Percentiles rank a stretch among this genome's conserved stretches.
Evolutionary conservation across 2,797 vertebrate species (phyloP).

Genomic region (Pterois miles): DNA sequence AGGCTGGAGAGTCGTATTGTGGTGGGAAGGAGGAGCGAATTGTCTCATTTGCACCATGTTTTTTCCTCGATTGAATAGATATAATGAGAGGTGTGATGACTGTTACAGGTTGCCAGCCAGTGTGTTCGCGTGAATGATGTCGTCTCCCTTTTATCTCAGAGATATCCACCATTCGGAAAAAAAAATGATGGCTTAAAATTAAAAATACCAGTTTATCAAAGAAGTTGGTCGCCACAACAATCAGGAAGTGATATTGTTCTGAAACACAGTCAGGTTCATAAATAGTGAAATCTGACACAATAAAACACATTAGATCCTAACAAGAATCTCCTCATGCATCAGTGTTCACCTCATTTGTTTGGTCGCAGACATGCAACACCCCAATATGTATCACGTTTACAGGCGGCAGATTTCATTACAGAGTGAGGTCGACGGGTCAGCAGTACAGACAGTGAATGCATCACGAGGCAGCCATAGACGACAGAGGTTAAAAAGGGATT

Average conservation of each 20-base stretch:
- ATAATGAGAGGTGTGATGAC: conserved; percentile 39
- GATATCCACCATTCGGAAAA: not conserved
- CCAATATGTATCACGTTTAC: not conserved
- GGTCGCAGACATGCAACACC: not conserved
- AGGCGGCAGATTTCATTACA: conserved; percentile 9
- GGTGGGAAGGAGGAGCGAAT: conserved; percentile 16
- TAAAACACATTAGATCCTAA: not conserved
- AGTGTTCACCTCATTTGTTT: not conserved
- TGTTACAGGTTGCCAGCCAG: conserved; percentile 25
- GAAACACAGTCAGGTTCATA: not conserved
- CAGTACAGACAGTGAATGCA: not conserved
- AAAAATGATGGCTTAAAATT: not conserved
- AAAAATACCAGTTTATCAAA: not conserved
- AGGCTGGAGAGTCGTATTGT: conserved; percentile 8
- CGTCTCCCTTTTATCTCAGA: conserved; percentile 10
- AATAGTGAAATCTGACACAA: not conserved
- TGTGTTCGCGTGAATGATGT: conserved; percentile 19
- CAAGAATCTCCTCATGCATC: not conserved
- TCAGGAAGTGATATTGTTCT: not conserved
- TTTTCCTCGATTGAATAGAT: conserved; percentile 20
- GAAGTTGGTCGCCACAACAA: not conserved
- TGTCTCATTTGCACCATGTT: conserved; percentile 2
- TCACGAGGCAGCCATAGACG: not conserved
- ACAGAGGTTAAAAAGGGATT: not conserved
- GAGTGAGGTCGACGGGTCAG: not conserved